These are phyloP conservation scores for Perccottus glenii DNA, from an alignment of 2,113 vertebrate genomes.

Conservation along the genomic window DNA sequence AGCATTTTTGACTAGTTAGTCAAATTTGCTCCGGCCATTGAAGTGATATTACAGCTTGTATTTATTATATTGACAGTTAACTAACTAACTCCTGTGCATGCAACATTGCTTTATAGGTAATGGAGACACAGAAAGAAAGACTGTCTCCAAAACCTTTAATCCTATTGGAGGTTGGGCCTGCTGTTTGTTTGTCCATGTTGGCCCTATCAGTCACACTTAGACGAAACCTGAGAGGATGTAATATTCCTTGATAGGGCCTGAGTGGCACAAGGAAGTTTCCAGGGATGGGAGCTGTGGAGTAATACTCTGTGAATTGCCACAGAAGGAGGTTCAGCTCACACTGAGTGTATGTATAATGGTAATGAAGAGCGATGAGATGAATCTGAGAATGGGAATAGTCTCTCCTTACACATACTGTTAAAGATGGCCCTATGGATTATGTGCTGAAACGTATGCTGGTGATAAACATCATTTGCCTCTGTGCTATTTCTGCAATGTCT, in stretches of 20 bases:
- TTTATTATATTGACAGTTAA: constrained; percentile 26
- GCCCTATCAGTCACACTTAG: constrained; percentile 68
- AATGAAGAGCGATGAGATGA: constrained; percentile 70
- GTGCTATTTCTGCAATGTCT: constrained; percentile 64
- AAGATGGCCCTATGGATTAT: constrained; percentile 54
- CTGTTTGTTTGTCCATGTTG: constrained; percentile 65
- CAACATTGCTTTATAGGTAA: constrained; percentile 30
- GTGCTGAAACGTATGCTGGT: constrained; percentile 34
- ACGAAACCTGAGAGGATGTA: constrained; percentile 59
- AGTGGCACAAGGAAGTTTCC: constrained; percentile 58
- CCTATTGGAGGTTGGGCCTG: constrained; percentile 58
- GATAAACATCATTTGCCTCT: constrained; percentile 59
- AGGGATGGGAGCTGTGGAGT: constrained; percentile 44
- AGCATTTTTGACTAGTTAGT: constrained; percentile 24
- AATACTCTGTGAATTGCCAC: constrained; percentile 42
- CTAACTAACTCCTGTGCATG: constrained; percentile 50
- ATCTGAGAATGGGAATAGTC: constrained; percentile 41
- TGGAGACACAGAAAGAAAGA: constrained; percentile 8
- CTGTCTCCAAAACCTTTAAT: constrained; percentile 59
- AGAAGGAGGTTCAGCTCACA: constrained; percentile 46
- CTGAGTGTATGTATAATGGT: constrained; percentile 51
- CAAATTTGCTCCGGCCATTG: constrained; percentile 28
- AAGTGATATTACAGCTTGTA: constrained; percentile 30
- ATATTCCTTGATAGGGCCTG: constrained; percentile 62
- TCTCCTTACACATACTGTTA: constrained; percentile 21